Conservation (phyloP, 2,797 vertebrate species). For the Crenichthys baileyi region DNA sequence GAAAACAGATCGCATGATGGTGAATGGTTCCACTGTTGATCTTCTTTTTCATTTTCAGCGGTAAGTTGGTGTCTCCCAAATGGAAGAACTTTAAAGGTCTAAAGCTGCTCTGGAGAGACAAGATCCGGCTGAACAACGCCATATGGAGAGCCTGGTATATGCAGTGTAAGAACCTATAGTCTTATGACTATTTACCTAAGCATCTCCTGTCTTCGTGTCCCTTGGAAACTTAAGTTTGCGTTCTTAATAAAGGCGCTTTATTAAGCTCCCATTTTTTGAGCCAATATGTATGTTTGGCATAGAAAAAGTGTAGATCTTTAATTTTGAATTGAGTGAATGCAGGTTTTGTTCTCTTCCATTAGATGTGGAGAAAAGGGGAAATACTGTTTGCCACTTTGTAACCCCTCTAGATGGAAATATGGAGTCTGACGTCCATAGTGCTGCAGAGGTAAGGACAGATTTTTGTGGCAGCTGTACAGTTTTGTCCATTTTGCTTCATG, state of each 20-base stretch:
- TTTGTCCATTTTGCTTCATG: constrained; percentile 9
- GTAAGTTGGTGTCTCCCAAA: constrained; percentile 96
- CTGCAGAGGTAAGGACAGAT: constrained; percentile 84
- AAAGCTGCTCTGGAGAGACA: constrained; percentile 98
- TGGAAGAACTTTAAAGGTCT: constrained; percentile 99
- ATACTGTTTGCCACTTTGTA: constrained; percentile 96
- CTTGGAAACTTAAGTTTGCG: background rate
- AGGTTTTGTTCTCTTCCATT: constrained; percentile 32
- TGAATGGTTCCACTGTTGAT: background rate
- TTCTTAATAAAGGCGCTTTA: too few species aligned
- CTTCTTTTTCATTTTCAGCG: constrained; percentile 75
- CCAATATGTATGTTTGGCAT: background rate
- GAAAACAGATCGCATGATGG: too few species aligned
- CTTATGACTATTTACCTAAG: background rate
- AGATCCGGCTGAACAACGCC: constrained; percentile 99
- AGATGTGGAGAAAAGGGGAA: constrained; percentile 96
- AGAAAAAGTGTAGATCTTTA: too few species aligned
- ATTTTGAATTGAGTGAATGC: constrained; percentile 6
- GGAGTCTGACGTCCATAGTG: constrained; percentile 87
- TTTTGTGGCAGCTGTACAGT: background rate
- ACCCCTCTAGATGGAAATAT: constrained; percentile 93
- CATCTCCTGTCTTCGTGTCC: background rate
- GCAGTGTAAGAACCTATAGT: constrained; percentile 88
- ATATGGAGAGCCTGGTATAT: constrained; percentile 99
- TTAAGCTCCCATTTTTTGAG: background rate